Conservation (phyloP, 2,888 invertebrate genomes). For the Cerastis leucographa region DNA sequence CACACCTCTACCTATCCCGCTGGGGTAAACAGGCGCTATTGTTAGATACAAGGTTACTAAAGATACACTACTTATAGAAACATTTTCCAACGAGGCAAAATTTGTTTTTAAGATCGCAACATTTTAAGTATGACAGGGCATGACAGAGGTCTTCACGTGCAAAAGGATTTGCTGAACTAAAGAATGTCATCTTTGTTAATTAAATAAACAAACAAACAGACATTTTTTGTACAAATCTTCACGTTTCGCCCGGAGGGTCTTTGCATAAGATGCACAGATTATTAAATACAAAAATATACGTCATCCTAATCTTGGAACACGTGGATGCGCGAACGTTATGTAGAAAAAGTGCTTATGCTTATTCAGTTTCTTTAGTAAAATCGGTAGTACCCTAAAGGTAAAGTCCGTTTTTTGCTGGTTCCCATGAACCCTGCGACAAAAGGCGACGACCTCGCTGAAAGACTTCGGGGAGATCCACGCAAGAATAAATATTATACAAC, state of each 20-base stretch:
- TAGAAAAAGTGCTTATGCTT: constrained; percentile 89
- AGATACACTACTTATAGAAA: not conserved
- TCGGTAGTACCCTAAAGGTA: constrained; percentile 83
- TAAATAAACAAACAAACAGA: constrained; percentile 66
- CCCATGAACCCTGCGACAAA: constrained; percentile 90
- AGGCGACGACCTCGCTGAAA: constrained; percentile 88
- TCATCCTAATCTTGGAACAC: constrained; percentile 85
- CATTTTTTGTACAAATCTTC: constrained; percentile 54
- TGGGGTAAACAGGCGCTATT: not conserved
- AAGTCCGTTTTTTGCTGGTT: constrained; percentile 88
- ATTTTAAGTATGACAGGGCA: constrained; percentile 8
- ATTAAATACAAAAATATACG: constrained; percentile 76
- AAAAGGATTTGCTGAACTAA: constrained; percentile 43
- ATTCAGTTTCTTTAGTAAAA: constrained; percentile 86
- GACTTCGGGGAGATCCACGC: constrained; percentile 86
- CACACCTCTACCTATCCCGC: not conserved
- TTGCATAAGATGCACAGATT: constrained; percentile 82
- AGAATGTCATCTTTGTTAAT: constrained; percentile 64
- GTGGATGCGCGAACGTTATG: constrained; percentile 82
- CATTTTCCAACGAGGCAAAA: not conserved
- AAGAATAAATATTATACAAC: constrained; percentile 90
- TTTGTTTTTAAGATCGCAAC: constrained; percentile 29
- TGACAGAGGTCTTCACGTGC: constrained; percentile 36
- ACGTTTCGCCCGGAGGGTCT: constrained; percentile 56
- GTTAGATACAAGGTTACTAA: not conserved